A percentile compares a stretch with the other conserved stretches of the same genome.
phyloP scores from a whole-genome alignment of 2,797 vertebrate species.

The Tadarida brasiliensis region DNA sequence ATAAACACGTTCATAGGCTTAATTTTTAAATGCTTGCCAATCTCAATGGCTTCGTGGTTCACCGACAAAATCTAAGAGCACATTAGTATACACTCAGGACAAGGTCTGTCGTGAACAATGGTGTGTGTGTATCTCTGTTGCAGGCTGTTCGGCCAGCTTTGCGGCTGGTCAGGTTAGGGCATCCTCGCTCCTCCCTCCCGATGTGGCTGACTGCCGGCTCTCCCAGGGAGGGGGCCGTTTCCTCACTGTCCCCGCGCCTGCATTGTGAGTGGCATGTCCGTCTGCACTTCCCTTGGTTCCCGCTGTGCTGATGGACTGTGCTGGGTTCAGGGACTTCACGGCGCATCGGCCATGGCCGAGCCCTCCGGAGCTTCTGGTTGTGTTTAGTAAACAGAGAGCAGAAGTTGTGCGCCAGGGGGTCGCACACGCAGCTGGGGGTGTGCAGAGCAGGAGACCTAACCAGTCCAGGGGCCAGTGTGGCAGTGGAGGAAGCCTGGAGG shows the following conservation, averaged over 20 bases:
- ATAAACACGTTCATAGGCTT: slow-evolving; percentile 6
- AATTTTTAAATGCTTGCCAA: slow-evolving; percentile 38
- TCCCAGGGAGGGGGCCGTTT: not conserved
- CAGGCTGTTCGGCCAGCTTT: not conserved
- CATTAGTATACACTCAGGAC: not conserved
- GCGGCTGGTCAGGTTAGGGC: not conserved
- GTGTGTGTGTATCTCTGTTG: not conserved
- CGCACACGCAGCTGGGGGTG: not conserved
- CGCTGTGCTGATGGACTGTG: not conserved
- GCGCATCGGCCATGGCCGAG: not conserved
- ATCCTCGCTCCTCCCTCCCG: not conserved
- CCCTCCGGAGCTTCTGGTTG: not conserved
- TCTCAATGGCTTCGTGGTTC: not conserved
- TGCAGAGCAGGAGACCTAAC: not conserved
- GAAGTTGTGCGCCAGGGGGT: not conserved
- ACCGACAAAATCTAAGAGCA: not conserved
- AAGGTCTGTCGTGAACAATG: not conserved
- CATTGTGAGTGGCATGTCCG: not conserved
- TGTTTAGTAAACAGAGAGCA: not conserved
- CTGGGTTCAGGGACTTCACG: not conserved
- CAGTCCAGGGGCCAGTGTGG: not conserved
- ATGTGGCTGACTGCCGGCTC: not conserved
- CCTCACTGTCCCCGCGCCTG: not conserved
- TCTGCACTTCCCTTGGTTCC: not conserved
- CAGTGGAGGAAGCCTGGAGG: not conserved